These are phyloP conservation scores for Calephelis virginiensis DNA, from an alignment of 1,140 invertebrate genomes.

Conservation along the genomic window DNA sequence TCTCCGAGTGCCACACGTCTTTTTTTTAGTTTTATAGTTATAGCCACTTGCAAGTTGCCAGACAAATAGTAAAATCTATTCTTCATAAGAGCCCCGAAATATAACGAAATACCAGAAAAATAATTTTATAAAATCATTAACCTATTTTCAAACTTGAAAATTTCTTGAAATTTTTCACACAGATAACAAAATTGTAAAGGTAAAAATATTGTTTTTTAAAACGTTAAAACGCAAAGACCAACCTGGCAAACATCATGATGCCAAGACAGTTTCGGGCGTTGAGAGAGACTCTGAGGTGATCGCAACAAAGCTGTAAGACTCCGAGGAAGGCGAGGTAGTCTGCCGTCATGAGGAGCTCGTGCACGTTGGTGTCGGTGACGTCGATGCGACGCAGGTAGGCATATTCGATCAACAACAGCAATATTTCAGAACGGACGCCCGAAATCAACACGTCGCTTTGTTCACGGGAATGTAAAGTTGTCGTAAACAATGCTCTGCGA, in stretches of 20 bases:
- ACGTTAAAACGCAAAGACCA: conserved; percentile 16
- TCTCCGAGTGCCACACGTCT: too few species aligned
- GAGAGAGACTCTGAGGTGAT: conserved; percentile 83
- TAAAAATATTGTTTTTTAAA: too few species aligned
- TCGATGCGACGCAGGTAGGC: conserved; percentile 87
- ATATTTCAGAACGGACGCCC: conserved; percentile 86
- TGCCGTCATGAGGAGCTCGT: conserved; percentile 85
- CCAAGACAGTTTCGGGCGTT: conserved; percentile 89
- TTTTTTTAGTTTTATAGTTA: too few species aligned
- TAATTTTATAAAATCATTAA: too few species aligned
- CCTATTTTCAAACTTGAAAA: background rate
- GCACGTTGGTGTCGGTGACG: conserved; percentile 87
- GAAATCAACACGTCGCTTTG: conserved; percentile 86
- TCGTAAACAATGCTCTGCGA: conserved; percentile 88
- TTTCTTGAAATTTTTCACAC: background rate
- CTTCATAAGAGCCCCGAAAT: too few species aligned
- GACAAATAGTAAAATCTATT: too few species aligned
- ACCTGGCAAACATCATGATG: conserved; percentile 88
- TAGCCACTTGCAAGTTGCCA: too few species aligned
- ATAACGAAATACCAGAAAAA: too few species aligned
- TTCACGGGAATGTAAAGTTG: conserved; percentile 83
- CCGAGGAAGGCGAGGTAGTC: conserved; percentile 90
- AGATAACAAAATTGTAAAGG: too few species aligned
- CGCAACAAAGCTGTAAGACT: conserved; percentile 87
- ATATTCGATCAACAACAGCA: conserved; percentile 88